Evolutionary conservation across 2,888 invertebrate genomes (phyloP), one percentile per base, ranked within the genome.

Genomic region (Hermodice carunculata): DNA sequence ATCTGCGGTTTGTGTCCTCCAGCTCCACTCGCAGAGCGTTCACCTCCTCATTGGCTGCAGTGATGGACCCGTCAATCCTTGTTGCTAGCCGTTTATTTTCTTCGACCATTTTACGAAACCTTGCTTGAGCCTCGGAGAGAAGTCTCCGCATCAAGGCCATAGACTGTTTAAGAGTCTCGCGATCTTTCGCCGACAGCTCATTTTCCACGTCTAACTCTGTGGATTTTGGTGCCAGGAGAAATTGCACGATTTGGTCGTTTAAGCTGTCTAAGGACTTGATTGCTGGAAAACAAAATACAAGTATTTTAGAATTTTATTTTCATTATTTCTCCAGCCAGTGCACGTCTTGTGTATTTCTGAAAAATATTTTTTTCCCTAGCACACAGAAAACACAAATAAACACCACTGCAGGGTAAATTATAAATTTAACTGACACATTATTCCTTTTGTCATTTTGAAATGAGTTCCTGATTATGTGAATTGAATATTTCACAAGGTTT

Each of bases 81-180:
- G 85, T 80, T 24, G 87, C 88, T 62, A 88, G 78, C 68, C 87
- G 85, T 76, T 86, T 84, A 89, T 94, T 93, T 89, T 94, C 94
- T 88, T 94, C 94, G 84, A 94, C 93, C 60, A 60, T 60, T 29
- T 60, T 60, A 8, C 60, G 37, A 37, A 60, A 60, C 52, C 43
- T 60, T 6, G 90, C 90, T 91, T 93, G 88, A 87, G 93, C 93
- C 90, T 94, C 93, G 87, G 92, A 90, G 85, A 94, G 90, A 87
- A 94, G 92, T 85, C 92, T 91, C 88, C 93, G 91, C 91, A 94
- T 93, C 88, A 94, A 91, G 88, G 92, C 92, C 92, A 93, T 91
- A 89, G 92, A 91, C 89, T 92, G 89, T 89, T 91, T 89, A 88
- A 90, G 88, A 87, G 87, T 89, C 87, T 89, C 88, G 86, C 89